Evolutionary conservation across 53 echinoderm and acorn worm species (phyloP).

Genomic region (Holothuria leucospilota): DNA sequence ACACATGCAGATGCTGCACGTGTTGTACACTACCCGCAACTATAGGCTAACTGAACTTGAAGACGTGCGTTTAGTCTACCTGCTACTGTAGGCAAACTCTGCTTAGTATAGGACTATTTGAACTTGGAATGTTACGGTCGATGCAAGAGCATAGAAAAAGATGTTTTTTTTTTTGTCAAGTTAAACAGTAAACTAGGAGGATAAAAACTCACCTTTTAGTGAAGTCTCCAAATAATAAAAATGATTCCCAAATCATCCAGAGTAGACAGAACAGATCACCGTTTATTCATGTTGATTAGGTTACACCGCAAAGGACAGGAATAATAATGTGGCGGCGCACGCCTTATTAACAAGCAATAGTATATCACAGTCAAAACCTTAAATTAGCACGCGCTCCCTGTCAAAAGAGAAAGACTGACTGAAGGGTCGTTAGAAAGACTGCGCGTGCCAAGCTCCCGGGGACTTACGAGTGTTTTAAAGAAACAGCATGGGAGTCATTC

Average conservation of each 20-base stretch:
- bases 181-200: not conserved
- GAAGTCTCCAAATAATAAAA: not conserved
- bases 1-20: too few species aligned
- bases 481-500: conserved; percentile 25
- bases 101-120: too few species aligned
- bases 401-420: not conserved
- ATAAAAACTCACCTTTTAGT: conserved; percentile 5
- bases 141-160: too few species aligned
- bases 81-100: too few species aligned
- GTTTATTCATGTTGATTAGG: conserved; percentile 29
- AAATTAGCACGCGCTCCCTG: conserved; percentile 18
- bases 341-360: not conserved
- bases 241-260: conserved; percentile 27
- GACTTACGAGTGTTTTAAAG: not conserved
- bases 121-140: too few species aligned
- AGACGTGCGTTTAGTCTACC: too few species aligned
- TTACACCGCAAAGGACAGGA: not conserved
- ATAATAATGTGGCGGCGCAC: not conserved
- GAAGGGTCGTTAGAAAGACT: not conserved
- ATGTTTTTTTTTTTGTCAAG: not conserved
- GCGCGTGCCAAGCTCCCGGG: conserved; percentile 10
- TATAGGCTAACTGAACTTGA: too few species aligned
- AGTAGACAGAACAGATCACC: conserved; percentile 4
- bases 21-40: too few species aligned
- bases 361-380: not conserved